Evolutionary conservation across 2,113 vertebrate species (phyloP).

Genomic region (Sceloporus tristichus): DNA sequence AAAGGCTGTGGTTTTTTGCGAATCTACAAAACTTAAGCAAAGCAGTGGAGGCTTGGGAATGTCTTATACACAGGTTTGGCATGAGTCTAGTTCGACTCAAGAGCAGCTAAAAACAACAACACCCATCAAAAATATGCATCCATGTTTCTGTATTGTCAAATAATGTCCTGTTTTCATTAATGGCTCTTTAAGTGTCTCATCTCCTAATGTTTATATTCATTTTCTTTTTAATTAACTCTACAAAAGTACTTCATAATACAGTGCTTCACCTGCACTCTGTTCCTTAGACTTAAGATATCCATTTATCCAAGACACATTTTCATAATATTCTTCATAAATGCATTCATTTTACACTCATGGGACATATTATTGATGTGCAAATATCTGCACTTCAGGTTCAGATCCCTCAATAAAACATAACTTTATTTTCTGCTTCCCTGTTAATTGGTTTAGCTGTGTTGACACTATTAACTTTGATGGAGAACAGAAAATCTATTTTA

Average conservation of each 20-base stretch:
- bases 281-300: background rate
- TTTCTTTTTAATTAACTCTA: conserved; percentile 48
- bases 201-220: conserved; percentile 10
- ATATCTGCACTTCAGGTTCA: background rate
- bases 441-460: fast-evolving
- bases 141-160: background rate
- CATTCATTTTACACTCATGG: background rate
- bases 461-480: background rate
- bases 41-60: background rate
- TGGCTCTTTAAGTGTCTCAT: conserved; percentile 25
- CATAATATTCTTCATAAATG: conserved; percentile 21
- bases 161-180: conserved; percentile 26
- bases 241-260: conserved; percentile 6
- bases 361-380: background rate
- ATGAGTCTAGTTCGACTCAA: no score
- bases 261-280: background rate
- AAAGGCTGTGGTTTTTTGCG: no score
- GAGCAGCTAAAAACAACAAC: background rate
- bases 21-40: background rate
- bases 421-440: conserved; percentile 22
- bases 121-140: conserved; percentile 30
- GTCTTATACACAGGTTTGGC: no score
- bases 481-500: background rate
- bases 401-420: background rate
- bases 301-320: background rate